These are phyloP conservation scores for Cynoglossus semilaevis DNA, from an alignment of 2,113 vertebrate species.

Conservation along the genomic window DNA sequence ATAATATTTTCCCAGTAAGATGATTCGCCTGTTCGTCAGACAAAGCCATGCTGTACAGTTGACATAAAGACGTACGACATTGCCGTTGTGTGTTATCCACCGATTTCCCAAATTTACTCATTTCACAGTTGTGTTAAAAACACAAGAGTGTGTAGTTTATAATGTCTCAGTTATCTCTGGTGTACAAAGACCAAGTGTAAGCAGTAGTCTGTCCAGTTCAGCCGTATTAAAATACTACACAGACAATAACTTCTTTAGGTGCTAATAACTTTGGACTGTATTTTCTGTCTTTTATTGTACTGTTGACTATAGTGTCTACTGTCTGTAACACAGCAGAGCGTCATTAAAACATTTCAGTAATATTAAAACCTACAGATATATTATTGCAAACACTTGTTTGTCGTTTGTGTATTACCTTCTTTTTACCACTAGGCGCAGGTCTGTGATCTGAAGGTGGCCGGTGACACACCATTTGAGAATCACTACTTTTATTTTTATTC, in stretches of 20 bases:
- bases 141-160: conserved; percentile 63
- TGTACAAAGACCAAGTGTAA: conserved; percentile 71
- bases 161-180: conserved; percentile 68
- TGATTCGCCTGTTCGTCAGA: too few relatives aligned
- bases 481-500: conserved; percentile 34
- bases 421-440: too few relatives aligned
- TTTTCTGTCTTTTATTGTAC: conserved; percentile 77
- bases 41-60: too few relatives aligned
- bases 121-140: conserved; percentile 56
- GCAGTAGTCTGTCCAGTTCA: conserved; percentile 62
- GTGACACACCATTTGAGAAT: too few relatives aligned
- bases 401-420: conserved; percentile 26
- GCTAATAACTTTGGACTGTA: conserved; percentile 78
- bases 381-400: conserved; percentile 53
- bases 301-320: conserved; percentile 71
- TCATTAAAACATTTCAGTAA: conserved; percentile 70
- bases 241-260: conserved; percentile 77
- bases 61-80: not conserved
- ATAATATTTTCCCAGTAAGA: too few relatives aligned
- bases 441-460: too few relatives aligned
- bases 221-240: conserved; percentile 70
- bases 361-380: conserved; percentile 74
- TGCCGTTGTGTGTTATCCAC: conserved; percentile 37
- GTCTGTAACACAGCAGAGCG: conserved; percentile 75
- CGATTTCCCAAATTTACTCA: conserved; percentile 30